Base-by-base conservation (phyloP, 2,113 vertebrate genomes). In the Syrmaticus mikado region DNA sequence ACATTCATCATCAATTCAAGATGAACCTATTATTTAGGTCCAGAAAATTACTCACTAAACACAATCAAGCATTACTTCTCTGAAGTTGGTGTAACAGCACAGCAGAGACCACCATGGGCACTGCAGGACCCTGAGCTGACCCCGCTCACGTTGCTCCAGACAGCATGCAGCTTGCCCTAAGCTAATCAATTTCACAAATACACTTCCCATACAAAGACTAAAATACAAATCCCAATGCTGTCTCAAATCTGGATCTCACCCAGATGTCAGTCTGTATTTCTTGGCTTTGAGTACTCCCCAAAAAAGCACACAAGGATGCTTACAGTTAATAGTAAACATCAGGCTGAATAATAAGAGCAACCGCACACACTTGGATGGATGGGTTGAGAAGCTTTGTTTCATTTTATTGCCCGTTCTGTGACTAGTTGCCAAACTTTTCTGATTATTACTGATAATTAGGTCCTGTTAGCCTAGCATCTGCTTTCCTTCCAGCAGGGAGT, bases 401-500 rank as follows among this genome's bases (percentile, higher is more conserved):
- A 20, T 67, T 70, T 83, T 53, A 20, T 53, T 72, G 76, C 80
- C 8, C 45, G 77, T 73, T 11, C 82, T 9, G 11, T 80, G 88
- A 93, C 62, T 71, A 92, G 89, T 92, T 95, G 91, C 91, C 94
- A 93, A 96, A 96, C 91, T 92, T 95, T 80, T 34, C 68, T 62
- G 38, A 38, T 38, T 83, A 53, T 40, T 57, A 6, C 28, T 64
- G 82, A 50, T 95, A 89, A 96, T 95, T 87, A 91, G 67, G 83
- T 82, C 41, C 64, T 74, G 87, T 50, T 91, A 38, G 22, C 21
- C 48, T 16, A 50, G 67, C 91, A 93, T 55, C 91, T 89, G 94
- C 82, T 81, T 10, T 78, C 48, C 76, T 79, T 43, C 34, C 85
- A 74, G 78, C 75, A 80, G 62, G 64, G 1, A 73, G 43, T 0